A percentile compares a stretch with the other conserved stretches of the same genome.
Conservation (phyloP, 2,797 vertebrate genomes). For the Bufotes viridis region DNA sequence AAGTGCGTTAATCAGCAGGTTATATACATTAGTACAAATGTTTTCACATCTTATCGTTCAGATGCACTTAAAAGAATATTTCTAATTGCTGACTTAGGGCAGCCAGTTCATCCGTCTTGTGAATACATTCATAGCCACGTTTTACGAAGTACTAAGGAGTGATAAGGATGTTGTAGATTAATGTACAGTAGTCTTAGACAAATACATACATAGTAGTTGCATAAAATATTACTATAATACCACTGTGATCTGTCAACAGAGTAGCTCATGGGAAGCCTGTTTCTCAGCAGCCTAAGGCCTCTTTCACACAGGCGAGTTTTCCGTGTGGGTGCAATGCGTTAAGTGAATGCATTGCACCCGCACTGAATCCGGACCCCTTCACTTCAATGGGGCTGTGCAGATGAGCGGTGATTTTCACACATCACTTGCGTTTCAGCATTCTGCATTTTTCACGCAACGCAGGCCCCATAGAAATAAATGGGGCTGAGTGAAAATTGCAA, state of each 20-base stretch:
- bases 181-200: not conserved
- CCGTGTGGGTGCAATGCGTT: no score
- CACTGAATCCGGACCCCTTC: no score
- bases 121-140: not conserved
- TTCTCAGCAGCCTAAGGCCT: not conserved
- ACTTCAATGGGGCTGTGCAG: no score
- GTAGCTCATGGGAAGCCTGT: not conserved
- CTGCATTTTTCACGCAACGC: no score
- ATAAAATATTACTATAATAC: not conserved
- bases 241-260: not conserved
- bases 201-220: not conserved
- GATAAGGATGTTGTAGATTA: not conserved
- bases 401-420: no score
- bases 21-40: conserved; percentile 38
- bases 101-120: not conserved
- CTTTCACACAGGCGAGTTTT: no score
- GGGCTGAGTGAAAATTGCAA: no score
- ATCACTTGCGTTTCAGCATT: no score
- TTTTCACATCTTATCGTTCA: conserved; percentile 39
- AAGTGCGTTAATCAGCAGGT: conserved; percentile 42
- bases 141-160: not conserved
- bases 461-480: no score
- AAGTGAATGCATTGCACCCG: no score
- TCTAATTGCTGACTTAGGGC: not conserved
- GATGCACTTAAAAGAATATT: conserved; percentile 35